Evolutionary conservation across 1,140 invertebrate genomes (phyloP), one percentile per base, ranked within the genome.

Genomic region (Nylanderia fulva): DNA sequence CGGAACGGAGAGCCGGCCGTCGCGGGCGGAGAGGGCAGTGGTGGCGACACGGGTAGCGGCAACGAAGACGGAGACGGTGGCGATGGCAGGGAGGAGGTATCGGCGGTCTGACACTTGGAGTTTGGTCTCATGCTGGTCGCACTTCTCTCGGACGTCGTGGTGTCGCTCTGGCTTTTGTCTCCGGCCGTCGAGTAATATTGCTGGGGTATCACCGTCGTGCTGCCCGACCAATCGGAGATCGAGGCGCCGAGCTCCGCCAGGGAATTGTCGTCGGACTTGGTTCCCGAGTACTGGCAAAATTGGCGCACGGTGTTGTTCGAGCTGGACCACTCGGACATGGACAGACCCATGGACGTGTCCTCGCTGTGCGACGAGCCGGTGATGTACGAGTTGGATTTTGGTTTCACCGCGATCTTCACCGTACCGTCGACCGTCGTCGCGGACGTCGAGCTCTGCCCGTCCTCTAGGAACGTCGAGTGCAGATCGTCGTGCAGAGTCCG

Each of bases 251-350:
- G 93, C 85, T 96, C 95, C 5, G 95, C 95, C 33, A 96, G 86
- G 1, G 95, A 95, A 85, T 96, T 96, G 69, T 96, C 95, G 63
- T 95, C 95, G 8, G 95, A 95, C 82, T 96, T 96, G 2, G 95
- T 94, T 0, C 94, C 95, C 0, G 95, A 96, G 24, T 95, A 96
- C 96, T 97, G 87, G 95, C 97, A 95, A 96, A 94, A 97, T 91
- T 97, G 96, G 18, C 97, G 96, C 0, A 97, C 97, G 0, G 97
- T 97, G 88, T 97, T 98, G 1, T 97, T 97, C 33, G 97, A 97
- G 52, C 97, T 98, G 0, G 97, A 98, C 97, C 97, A 98, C 88
- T 98, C 97, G 1, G 97, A 98, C 90, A 97, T 97, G 86, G 97
- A 97, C 39, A 98, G 93, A 21, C 97, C 97, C 92, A 98, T 97